Base-by-base conservation (phyloP, 1,140 invertebrate genomes). In the Heliconius melpomene region DNA sequence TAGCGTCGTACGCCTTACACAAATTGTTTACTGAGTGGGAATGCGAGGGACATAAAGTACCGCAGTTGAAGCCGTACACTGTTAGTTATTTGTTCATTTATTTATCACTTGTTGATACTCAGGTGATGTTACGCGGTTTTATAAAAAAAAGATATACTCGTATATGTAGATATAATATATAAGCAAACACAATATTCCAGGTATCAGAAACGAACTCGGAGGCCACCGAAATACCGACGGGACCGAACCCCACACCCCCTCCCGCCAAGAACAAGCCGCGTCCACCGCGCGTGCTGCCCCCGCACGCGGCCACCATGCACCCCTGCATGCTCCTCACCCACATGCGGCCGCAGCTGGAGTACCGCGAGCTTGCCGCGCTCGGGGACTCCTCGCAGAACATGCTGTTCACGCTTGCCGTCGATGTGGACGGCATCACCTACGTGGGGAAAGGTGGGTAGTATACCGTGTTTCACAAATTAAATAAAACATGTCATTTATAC, bases 1-100 rank as follows among this genome's bases (percentile, higher is more conserved):
- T 97, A 82, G 96, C 96, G 3, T 97, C 96, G 75, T 97, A 96
- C 93, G 97, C 97, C 82, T 94, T 97, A 13, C 96, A 97, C 89
- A 97, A 97, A 91, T 91, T 97, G 40, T 97, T 97, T 89, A 89
- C 95, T 3, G 97, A 97, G 89, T 97, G 97, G 97, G 96, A 97
- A 89, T 95, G 95, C 80, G 96, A 96, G 80, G 97, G 97, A 2
- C 96, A 95, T 83, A 95, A 96, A 76, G 96, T 97, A 52, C 96
- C 96, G 46, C 94, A 95, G 52, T 93, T 95, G 32, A 93, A 90
- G 77, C 89, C 93, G 26, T 9, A 93, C n/a, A 91, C 72, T 7
- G 60, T 66, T n/a, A 23, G 54, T 23, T 57, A 52, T 52, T 18
- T 52, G 18, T 52, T 52, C 18, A 57, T 23, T n/a, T 57, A 57